Base-by-base conservation (phyloP, 2,797 vertebrate species). In the Chelon auratus region DNA sequence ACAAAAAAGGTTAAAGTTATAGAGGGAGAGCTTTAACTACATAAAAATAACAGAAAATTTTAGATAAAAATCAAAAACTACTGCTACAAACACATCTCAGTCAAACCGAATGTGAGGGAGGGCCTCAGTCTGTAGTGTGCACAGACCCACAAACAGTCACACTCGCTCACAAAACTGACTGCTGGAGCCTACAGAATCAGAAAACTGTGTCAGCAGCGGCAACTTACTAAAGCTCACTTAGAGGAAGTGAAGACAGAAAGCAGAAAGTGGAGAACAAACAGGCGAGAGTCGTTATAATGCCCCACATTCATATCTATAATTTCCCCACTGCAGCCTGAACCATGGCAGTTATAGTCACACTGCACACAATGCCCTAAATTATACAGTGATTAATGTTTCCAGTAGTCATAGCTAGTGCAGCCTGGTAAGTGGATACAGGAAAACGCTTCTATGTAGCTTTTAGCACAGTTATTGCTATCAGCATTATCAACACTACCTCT, bases 341-440 rank as follows among this genome's bases (percentile, higher is more conserved):
- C 62, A 12, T 5, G 37, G 59, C 68, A 53, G 62, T 79, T 80
- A 67, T 63, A 76, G 60, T 52, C 77, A 74, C 59, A 57, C 73
- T 75, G 69, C 73, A 82, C 73, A 73, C 79, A 79, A 75, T 77
- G 78, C 69, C 87, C 87, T 77, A 72, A 85, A 90, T 87, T 68
- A 86, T 52, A 53, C 50, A 51, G 62, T 75, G 85, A 90, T 84
- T 74, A 80, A 87, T 83, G 83, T 71, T 82, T 81, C 53, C 75
- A 75, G 65, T 57, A 84, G 62, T 65, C 69, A 36, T 55, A 61
- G 60, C 60, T 75, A 75, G 36, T 9, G 39, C 69, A 40, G 60
- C 52, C 65, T 64, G 57, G 62, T 78, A 81, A 83, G 51, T 76
- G 48, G 53, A 56, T 74, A 45, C 12, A 61, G 76, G 64, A 71